Evolutionary conservation across 2,113 vertebrate genomes (phyloP), one percentile per base, ranked within the genome.

Genomic region (Solea solea): DNA sequence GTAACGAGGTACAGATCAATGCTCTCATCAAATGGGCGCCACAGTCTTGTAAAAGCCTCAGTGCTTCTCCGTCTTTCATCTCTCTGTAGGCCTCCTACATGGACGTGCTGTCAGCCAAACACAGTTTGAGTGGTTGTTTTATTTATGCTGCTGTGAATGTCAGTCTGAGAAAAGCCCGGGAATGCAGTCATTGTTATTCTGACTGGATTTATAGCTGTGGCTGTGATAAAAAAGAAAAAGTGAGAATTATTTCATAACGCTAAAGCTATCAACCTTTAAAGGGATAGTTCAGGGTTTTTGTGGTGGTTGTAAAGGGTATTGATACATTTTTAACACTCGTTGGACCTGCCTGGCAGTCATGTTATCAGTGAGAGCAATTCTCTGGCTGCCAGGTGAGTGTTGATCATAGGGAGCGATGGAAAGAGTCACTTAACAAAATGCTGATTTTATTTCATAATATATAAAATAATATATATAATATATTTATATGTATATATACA

Each of bases 1-100:
- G 64, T 74, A 75, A 80, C 16, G 8, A 66, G 70, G 67, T 63
- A 67, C 67, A 74, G 69, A 86, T 87, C 82, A 78, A 85, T 83
- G 70, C 64, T 78, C 52, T 76, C 82, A 59, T 85, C 81, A 82
- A 72, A 79, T 11, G 44, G 64, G 48, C 4, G 11, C 67, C 59
- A 65, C 60, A 67, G 12, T 69, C 48, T 69, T 65, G 48, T 75
- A 70, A 70, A 72, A 57, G 41, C 44, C 61, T 57, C n/a, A 53
- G 27, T 28, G 64, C 55, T 48, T 78, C 64, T 72, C 59, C 25
- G 9, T 16, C 67, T 65, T 68, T 60, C 27, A 67, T 77, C 78
- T 14, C 41, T 65, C 52, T 45, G 44, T 11, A 68, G 71, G 54
- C 55, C 61, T 53, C 64, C 62, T 68, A 62, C 69, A 57, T 6